Evolutionary conservation across 64 coral and sea anemone species (phyloP), one percentile per base, ranked within the genome.

Genomic region (Montipora capricornis): DNA sequence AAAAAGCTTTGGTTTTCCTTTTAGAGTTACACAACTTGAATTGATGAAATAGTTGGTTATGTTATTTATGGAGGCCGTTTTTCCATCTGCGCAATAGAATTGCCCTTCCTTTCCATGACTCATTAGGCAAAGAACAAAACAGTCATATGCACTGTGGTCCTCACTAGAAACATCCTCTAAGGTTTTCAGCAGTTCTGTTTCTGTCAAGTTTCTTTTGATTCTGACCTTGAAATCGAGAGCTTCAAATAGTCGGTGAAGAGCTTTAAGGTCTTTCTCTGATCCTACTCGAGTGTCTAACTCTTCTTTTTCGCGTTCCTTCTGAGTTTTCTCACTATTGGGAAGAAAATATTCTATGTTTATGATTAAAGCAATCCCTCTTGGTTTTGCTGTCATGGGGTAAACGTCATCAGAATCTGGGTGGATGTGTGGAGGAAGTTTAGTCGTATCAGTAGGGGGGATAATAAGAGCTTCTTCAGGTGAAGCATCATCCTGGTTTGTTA

Each of bases 111-210:
- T 44, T 1, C 95, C 95, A 76, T 96, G 95, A 59, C 95, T 96
- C 95, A 96, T 96, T 7, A 96, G 80, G 12, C 91, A 96, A 10
- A 96, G 68, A 20, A 90, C 95, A 90, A 96, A 93, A 8, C 91
- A 89, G 44, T 96, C 66, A 48, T 90, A 90, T 0, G 1, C 0
- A 14, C 81, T 82, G 76, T 94, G 80, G 45, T 96, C 52, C 0
- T 89, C 74, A 4, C 49, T 8, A 57, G 82, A 79, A 8, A 71
- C 44, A 5, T 78, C 15, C 68, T 90, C 62, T 26, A 82, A 64
- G 2, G 75, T 16, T 6, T 20, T 49, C 4, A 91, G 1, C 6
- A 93, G 12, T 44, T 88, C 5, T 9, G 15, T 8, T 5, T 81
- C 79, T 46, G 7, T 14, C 1, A 75, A 3, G 68, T 96, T 89